Evolutionary conservation across 1,140 invertebrate species (phyloP), one percentile per base, ranked within the genome.

Genomic region (Rhyacophila brunnea): DNA sequence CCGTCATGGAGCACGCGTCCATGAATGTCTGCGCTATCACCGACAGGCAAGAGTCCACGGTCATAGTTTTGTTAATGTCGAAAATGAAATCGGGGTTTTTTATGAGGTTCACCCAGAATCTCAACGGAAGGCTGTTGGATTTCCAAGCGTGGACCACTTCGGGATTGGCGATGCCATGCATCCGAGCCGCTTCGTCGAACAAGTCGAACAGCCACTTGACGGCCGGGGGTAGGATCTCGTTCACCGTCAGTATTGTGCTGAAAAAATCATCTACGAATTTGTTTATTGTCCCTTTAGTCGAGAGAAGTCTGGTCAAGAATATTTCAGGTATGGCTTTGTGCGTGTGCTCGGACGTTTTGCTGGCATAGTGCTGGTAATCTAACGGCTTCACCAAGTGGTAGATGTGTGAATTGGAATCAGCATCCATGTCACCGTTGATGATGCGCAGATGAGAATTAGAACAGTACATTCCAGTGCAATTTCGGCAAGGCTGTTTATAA

Each of bases 41-140:
- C 62, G 92, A 94, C 23, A 98, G 76, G 70, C 93, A 95, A 10
- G 92, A 92, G 75, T 96, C 94, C 11, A 96, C 88, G 6, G 91
- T 93, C 10, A 87, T 83, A 1, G 93, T 94, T 79, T 96, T 96
- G 68, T 95, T 91, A 44, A 97, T 91, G 78, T 97, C 95, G 74
- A 98, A 96, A 72, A 97, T 93, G 72, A 95, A 96, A 76, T 97
- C 92, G 6, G 95, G 94, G 83, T 96, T 96, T 74, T 96, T 97
- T 52, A 97, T 95, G 65, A 97, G 92, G 78, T 96, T 96, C 11
- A 96, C 92, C 95, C 95, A 98, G 81, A 97, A 96, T 66, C 95
- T 83, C 44, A 97, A 79, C 35, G 94, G 93, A 70, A 96, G 84
- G 79, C 93, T 93, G 66, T 97, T 97, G 1, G 92, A 95, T 80